Conservation (phyloP, 2,797 vertebrate species). For the Forpus xanthops region DNA sequence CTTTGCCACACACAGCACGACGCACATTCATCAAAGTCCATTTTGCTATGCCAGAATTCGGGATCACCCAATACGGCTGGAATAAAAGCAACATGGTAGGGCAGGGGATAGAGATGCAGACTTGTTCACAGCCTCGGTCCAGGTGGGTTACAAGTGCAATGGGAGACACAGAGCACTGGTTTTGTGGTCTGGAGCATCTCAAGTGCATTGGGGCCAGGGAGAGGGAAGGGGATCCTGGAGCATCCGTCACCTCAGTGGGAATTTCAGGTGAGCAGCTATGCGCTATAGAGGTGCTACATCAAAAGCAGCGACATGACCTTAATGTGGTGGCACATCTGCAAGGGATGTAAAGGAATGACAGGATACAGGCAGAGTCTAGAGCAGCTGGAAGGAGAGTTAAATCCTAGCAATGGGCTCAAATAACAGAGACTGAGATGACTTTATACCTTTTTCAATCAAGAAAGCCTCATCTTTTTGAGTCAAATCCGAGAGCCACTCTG, state of each 20-base stretch:
- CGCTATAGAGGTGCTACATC: accelerated
- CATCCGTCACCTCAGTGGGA: not conserved
- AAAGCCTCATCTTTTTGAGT: not conserved
- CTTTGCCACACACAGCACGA: not conserved
- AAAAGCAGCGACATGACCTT: not conserved
- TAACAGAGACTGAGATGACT: not conserved
- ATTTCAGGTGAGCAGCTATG: not conserved
- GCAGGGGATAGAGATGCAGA: not conserved
- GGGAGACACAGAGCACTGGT: not conserved
- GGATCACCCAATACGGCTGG: accelerated
- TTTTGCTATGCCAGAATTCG: not conserved
- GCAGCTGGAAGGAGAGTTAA: not conserved
- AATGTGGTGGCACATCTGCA: not conserved
- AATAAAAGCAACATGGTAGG: not conserved
- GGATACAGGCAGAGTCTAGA: accelerated
- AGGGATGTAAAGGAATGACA: not conserved
- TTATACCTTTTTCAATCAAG: not conserved
- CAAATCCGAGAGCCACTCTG: not conserved
- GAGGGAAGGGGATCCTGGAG: not conserved
- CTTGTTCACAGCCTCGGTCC: accelerated
- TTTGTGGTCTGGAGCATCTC: not conserved
- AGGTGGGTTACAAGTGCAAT: not conserved
- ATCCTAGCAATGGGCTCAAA: not conserved
- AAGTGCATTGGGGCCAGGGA: not conserved
- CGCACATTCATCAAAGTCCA: accelerated